Conservation (phyloP, 1,140 invertebrate genomes). For the Drosophila ercepeae region DNA sequence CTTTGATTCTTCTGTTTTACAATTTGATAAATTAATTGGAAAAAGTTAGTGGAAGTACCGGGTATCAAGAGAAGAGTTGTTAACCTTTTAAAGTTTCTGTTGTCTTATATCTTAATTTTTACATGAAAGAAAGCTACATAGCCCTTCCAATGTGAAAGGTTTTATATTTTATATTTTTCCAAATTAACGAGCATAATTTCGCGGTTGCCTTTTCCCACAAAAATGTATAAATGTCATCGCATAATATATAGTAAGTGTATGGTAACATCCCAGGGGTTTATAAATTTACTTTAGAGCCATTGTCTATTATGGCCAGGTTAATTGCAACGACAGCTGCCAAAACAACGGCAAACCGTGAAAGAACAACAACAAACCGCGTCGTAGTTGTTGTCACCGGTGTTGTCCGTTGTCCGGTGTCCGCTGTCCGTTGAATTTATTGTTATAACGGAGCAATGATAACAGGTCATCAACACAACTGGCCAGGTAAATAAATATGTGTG, state of each 20-base stretch:
- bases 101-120: too few relatives aligned
- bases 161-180: too few relatives aligned
- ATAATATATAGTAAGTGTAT: not conserved
- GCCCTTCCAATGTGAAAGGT: too few relatives aligned
- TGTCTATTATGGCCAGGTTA: slow-evolving; percentile 77
- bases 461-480: slow-evolving; percentile 78
- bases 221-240: not conserved
- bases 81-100: too few relatives aligned
- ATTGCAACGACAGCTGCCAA: slow-evolving; percentile 80
- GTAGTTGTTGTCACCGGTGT: slow-evolving; percentile 51
- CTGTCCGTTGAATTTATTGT: slow-evolving; percentile 69
- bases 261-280: slow-evolving; percentile 27
- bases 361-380: slow-evolving; percentile 57
- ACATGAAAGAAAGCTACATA: too few relatives aligned
- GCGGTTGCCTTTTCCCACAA: not conserved
- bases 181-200: not conserved
- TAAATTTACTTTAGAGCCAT: slow-evolving; percentile 70
- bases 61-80: too few relatives aligned
- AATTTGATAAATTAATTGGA: too few relatives aligned
- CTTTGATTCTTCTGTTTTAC: too few relatives aligned
- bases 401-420: slow-evolving; percentile 31
- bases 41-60: too few relatives aligned
- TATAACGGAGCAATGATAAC: slow-evolving; percentile 80
- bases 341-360: slow-evolving; percentile 75
- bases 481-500: slow-evolving; percentile 73